phyloP scores from a whole-genome alignment of 2,113 vertebrate genomes.

The Opisthocomus hoazin region DNA sequence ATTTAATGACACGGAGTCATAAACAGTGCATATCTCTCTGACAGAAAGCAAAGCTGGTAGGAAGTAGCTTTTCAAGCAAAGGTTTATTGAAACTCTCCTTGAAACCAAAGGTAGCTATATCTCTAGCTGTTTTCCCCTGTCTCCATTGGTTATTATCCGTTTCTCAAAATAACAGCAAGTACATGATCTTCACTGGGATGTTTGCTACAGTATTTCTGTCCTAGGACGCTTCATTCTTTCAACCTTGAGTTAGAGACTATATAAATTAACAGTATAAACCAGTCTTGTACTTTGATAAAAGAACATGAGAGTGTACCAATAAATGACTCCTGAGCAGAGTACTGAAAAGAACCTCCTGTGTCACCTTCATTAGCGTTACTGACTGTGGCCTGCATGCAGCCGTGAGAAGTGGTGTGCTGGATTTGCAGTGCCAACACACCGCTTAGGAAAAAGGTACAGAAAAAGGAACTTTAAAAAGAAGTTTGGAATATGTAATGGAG shows the following conservation, averaged over 20 bases:
- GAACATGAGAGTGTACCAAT: not conserved
- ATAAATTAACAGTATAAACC: not conserved
- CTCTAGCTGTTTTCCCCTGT: not conserved
- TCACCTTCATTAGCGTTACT: not conserved
- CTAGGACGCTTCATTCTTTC: not conserved
- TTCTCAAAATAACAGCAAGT: conserved; percentile 21
- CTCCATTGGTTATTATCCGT: not conserved
- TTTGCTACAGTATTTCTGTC: not conserved
- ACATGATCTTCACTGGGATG: not conserved
- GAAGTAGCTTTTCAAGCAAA: not conserved
- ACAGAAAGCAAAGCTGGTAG: not conserved
- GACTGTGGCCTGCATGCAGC: not conserved
- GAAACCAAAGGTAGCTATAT: not conserved
- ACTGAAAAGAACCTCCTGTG: not conserved
- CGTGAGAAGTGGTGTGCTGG: not conserved
- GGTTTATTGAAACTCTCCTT: not conserved
- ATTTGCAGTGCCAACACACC: not conserved
- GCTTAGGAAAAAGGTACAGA: not conserved
- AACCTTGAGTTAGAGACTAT: not conserved
- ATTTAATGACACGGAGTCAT: not conserved
- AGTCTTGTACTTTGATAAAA: not conserved
- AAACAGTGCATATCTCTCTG: not conserved
- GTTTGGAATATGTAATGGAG: not conserved
- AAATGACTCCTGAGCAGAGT: not conserved
- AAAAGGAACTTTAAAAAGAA: not conserved